These are phyloP conservation scores for Liposcelis brunnea DNA, from an alignment of 2,888 invertebrate genomes.

Conservation along the genomic window DNA sequence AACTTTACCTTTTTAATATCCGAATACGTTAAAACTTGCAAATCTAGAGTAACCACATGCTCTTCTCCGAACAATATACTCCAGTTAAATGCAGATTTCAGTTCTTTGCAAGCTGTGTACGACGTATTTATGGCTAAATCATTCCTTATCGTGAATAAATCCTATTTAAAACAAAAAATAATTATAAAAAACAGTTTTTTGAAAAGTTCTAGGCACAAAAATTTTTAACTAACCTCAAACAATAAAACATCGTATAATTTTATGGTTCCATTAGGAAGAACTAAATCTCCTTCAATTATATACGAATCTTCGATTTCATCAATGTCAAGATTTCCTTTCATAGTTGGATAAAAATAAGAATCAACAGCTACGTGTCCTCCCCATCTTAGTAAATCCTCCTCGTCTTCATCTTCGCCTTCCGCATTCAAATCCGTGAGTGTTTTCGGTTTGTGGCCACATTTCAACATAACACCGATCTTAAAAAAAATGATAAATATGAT, in stretches of 20 bases:
- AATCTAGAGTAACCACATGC: constrained; percentile 4
- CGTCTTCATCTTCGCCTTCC: constrained; percentile 21
- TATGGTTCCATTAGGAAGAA: constrained; percentile 36
- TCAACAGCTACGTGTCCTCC: constrained; percentile 37
- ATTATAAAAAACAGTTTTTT: constrained; percentile 1
- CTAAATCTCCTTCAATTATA: constrained; percentile 23
- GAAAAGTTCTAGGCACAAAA: not conserved
- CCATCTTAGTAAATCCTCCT: constrained; percentile 33
- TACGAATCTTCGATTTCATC: constrained; percentile 23
- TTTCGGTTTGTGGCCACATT: constrained; percentile 14
- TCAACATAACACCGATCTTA: constrained; percentile 26
- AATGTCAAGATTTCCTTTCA: constrained; percentile 33
- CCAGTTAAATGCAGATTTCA: constrained; percentile 19
- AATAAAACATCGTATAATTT: constrained; percentile 37
- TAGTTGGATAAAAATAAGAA: constrained; percentile 36
- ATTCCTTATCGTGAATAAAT: constrained; percentile 36
- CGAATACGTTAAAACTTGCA: constrained; percentile 11
- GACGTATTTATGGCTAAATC: constrained; percentile 37
- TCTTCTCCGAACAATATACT: constrained; percentile 23
- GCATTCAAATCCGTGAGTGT: constrained; percentile 10
- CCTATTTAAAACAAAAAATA: constrained; percentile 23
- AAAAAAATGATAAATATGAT: constrained; percentile 16
- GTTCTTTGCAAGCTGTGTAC: constrained; percentile 22
- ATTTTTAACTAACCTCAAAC: constrained; percentile 32
- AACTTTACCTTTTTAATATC: not conserved